A percentile compares a stretch with the other conserved stretches of the same genome.
phyloP scores from a whole-genome alignment of 2,888 invertebrate species.

The Leptogaster cylindrica region DNA sequence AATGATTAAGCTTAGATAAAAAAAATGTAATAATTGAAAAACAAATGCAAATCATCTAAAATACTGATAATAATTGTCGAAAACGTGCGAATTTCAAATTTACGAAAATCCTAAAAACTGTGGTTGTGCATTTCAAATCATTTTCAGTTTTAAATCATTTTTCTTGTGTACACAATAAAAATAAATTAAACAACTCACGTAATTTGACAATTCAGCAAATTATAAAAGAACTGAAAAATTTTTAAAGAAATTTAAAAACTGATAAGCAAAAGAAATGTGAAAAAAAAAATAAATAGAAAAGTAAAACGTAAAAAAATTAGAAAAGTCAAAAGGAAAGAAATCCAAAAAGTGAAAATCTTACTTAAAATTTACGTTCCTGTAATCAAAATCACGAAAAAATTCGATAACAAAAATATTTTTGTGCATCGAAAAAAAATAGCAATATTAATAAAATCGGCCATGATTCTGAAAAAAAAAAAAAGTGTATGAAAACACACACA shows the following conservation, averaged over 20 bases:
- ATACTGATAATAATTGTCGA: constrained; percentile 8
- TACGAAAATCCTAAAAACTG: constrained; percentile 19
- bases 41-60: too few species aligned
- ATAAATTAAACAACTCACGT: too few species aligned
- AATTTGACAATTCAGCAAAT: too few species aligned
- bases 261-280: too few species aligned
- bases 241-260: too few species aligned
- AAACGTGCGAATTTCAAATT: neutral
- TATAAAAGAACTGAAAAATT: constrained; percentile 5
- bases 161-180: too few species aligned
- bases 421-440: neutral
- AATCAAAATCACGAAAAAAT: constrained; percentile 1
- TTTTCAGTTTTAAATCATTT: too few species aligned
- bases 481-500: too few species aligned
- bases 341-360: neutral
- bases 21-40: too few species aligned
- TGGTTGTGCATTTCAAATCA: constrained; percentile 37
- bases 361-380: constrained; percentile 20
- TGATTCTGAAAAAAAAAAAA: neutral
- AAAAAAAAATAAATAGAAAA: neutral
- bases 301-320: neutral
- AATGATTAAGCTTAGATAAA: too few species aligned
- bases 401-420: neutral
- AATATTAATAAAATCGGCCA: neutral
- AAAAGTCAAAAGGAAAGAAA: neutral